Conservation (phyloP, 2,113 vertebrate genomes). For the Conger conger region DNA sequence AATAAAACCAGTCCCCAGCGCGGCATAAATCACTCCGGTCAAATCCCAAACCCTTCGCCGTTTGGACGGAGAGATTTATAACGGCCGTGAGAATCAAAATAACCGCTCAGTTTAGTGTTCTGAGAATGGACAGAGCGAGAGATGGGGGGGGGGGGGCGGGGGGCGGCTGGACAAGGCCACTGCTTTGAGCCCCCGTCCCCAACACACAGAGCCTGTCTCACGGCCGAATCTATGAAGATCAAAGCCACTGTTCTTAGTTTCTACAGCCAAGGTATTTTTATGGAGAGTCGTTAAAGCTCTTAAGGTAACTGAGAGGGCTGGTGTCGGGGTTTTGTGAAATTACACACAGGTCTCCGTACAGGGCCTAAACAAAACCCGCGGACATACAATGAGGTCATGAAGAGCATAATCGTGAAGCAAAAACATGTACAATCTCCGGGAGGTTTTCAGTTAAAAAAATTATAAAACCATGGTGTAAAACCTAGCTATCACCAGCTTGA, state of each 20-base stretch:
- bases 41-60: not conserved
- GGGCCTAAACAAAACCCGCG: not conserved
- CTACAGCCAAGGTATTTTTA: slow-evolving; percentile 54
- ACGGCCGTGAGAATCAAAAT: slow-evolving; percentile 43
- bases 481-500: too few relatives aligned
- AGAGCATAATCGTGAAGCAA: not conserved
- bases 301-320: slow-evolving; percentile 44
- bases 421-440: not conserved
- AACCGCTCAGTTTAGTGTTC: slow-evolving; percentile 46
- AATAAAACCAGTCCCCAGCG: slow-evolving; percentile 15
- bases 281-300: slow-evolving; percentile 46
- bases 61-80: slow-evolving; percentile 21
- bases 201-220: not conserved
- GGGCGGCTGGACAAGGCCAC: not conserved
- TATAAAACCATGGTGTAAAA: too few relatives aligned
- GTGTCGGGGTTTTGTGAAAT: not conserved
- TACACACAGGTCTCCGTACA: not conserved
- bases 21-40: slow-evolving; percentile 16
- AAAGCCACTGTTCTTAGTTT: slow-evolving; percentile 42
- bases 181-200: not conserved
- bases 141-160: not conserved
- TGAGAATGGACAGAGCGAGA: not conserved
- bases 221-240: slow-evolving; percentile 32
- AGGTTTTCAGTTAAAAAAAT: not conserved
- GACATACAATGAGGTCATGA: not conserved